Base-by-base conservation (phyloP, 2,888 invertebrate species). In the Plebejus anna region DNA sequence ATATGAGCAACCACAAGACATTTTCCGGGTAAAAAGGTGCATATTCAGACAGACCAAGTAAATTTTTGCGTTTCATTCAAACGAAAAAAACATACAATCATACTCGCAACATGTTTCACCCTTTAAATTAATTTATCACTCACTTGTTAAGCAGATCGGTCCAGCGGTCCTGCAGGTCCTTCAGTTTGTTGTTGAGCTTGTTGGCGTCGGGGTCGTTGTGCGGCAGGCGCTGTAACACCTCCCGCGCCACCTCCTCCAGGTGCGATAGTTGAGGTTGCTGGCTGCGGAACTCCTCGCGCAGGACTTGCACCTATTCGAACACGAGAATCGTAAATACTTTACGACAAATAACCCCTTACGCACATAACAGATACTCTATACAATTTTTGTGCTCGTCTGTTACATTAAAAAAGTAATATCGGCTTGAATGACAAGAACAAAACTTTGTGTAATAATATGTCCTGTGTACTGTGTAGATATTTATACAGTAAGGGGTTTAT, bases 261-360 rank as follows among this genome's bases (percentile, higher is more conserved):
- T 98, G 97, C 78, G 97, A 96, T 79, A 99, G 91, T 82, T 98
- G 97, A 0, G 98, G 98, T 85, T 98, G 98, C 88, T 99, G 98
- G 0, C 97, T 96, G 78, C 98, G 95, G 95, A 99, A 97, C 92
- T 99, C 99, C 88, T 99, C 99, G 79, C 98, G 96, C 75, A 99
- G 94, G 0, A 99, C 98, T 95, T 98, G 97, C 2, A 97, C 97
- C 91, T 95, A 1, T 61, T 6, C 0, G 4, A 28, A 11, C 0
- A 55, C 11, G 55, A 1, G 3, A 4, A 55, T 16, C 55, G 55
- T 55, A 55, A 55, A 1, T 16, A 55, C 4, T 4, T 55, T 4
- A 16, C 9, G 2, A 47, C 47, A 16, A 55, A 55, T 4, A 55
- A 16, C 11, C 1, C 4, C 16, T 55, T 55, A 16, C 16, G 4